These are phyloP conservation scores for Antitype chi DNA, from an alignment of 2,888 invertebrate genomes.

Conservation along the genomic window DNA sequence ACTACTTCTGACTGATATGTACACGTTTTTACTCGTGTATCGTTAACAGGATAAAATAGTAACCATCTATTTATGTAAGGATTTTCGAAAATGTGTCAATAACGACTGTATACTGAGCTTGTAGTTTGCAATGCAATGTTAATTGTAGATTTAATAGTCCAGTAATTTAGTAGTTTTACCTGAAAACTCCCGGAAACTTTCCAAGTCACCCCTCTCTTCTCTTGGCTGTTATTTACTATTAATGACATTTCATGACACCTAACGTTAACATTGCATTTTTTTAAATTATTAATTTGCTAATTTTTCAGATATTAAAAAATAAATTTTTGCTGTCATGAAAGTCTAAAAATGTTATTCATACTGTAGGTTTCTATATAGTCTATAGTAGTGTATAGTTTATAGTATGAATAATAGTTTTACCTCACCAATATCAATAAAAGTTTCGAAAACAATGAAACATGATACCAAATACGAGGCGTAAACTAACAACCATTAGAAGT, in stretches of 20 bases:
- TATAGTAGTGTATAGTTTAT: no score
- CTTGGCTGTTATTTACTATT: background rate
- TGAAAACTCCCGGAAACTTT: background rate
- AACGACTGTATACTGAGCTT: background rate
- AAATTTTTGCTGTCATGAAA: background rate
- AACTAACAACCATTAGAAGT: constrained; percentile 24
- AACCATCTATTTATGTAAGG: background rate
- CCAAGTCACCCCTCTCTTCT: background rate
- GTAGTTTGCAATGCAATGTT: background rate
- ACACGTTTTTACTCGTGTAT: background rate
- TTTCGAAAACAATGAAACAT: constrained; percentile 1
- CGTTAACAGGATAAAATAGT: background rate
- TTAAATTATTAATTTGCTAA: background rate
- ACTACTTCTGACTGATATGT: background rate
- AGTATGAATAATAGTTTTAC: no score
- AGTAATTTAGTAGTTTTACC: background rate
- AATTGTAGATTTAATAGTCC: background rate
- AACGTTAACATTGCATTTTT: background rate
- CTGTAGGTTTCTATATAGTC: no score
- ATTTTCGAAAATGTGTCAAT: background rate
- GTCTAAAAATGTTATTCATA: no score
- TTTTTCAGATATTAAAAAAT: background rate
- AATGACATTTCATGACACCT: background rate
- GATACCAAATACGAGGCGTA: constrained; percentile 14
- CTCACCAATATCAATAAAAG: background rate